Conservation (phyloP, 2,113 vertebrate species). For the Anguilla rostrata region DNA sequence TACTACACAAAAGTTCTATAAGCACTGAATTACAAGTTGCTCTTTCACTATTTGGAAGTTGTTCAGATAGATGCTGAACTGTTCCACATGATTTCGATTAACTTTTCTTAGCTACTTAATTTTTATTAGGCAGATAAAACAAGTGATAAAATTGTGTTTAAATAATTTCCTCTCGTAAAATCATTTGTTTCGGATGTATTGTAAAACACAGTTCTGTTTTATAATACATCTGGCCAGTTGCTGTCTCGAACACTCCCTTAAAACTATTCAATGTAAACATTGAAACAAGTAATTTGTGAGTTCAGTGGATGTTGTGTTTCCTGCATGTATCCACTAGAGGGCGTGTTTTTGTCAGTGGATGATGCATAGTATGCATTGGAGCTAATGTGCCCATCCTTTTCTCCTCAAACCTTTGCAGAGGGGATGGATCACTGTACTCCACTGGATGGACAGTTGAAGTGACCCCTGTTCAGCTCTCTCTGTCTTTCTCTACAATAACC, state of each 20-base stretch:
- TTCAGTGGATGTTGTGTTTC: not conserved
- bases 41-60: not conserved
- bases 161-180: slow-evolving; percentile 11
- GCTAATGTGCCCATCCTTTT: not conserved
- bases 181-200: not conserved
- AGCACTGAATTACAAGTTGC: not conserved
- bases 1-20: not conserved
- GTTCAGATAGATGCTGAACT: not conserved
- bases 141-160: slow-evolving; percentile 25
- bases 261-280: not conserved
- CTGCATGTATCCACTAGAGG: slow-evolving; percentile 47
- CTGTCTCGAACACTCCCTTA: not conserved
- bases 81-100: slow-evolving; percentile 1
- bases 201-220: not conserved
- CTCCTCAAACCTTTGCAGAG: not conserved
- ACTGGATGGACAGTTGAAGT: not conserved
- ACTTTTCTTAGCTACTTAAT: slow-evolving; percentile 8
- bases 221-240: slow-evolving; percentile 4
- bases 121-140: slow-evolving; percentile 27
- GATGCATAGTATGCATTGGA: not conserved
- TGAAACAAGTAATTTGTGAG: not conserved
- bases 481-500: not conserved
- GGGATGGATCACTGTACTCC: not conserved
- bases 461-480: not conserved
- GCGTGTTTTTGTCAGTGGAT: slow-evolving; percentile 50